Evolutionary conservation across 1,140 invertebrate species (phyloP).

Genomic region (Hylaeus volcanicus): DNA sequence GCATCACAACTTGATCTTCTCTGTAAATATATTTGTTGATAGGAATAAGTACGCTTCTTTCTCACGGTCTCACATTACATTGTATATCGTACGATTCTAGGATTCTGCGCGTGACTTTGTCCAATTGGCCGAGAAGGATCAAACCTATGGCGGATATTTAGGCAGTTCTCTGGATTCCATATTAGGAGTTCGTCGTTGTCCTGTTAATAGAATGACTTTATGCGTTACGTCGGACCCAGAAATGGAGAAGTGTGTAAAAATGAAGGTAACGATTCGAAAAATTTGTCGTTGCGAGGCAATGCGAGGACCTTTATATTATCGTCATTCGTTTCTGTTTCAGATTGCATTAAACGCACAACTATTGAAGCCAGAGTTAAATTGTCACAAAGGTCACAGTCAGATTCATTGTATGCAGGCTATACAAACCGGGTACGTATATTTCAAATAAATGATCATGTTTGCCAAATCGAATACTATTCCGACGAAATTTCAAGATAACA

Average conservation of each 20-base stretch:
- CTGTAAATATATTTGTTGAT: slow-evolving; percentile 78
- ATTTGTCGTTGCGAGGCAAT: background rate
- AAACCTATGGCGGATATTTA: slow-evolving; percentile 84
- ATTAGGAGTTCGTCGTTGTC: slow-evolving; percentile 88
- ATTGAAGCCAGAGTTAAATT: slow-evolving; percentile 93
- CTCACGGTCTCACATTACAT: slow-evolving; percentile 10
- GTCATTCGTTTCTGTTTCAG: slow-evolving; percentile 77
- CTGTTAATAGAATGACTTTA: slow-evolving; percentile 88
- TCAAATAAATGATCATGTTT: background rate
- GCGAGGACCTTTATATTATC: slow-evolving; percentile 5
- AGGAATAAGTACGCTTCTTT: slow-evolving; percentile 5
- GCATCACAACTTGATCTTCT: slow-evolving; percentile 86
- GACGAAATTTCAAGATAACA: background rate
- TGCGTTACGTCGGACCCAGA: slow-evolving; percentile 96
- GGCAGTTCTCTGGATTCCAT: slow-evolving; percentile 85
- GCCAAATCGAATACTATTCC: background rate
- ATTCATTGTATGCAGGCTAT: slow-evolving; percentile 95
- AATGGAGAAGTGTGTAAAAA: slow-evolving; percentile 95
- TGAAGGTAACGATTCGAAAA: slow-evolving; percentile 86
- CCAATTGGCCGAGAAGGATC: slow-evolving; percentile 82
- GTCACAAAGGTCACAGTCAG: slow-evolving; percentile 91
- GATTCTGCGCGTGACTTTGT: slow-evolving; percentile 86
- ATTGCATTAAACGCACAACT: slow-evolving; percentile 92
- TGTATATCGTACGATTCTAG: slow-evolving; percentile 76
- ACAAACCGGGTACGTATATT: slow-evolving; percentile 82